Evolutionary conservation across 2,113 vertebrate species (phyloP), one percentile per base, ranked within the genome.

Genomic region (Gymnorhina tibicen): DNA sequence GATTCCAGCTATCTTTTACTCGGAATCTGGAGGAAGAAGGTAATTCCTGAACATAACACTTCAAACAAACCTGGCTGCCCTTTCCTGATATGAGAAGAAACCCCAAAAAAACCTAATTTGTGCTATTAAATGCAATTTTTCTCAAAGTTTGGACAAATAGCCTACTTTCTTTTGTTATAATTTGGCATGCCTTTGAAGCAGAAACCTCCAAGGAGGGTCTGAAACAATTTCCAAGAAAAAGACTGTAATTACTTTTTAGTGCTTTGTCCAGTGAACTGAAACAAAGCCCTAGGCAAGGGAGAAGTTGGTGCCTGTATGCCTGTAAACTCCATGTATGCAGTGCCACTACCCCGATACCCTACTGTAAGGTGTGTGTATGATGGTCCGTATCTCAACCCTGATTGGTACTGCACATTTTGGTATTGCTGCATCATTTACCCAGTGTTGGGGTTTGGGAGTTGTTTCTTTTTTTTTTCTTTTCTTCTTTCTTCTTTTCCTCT

Each of bases 191-290:
- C 23, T 93, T 85, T 94, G 89, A 95, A 94, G 66, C 67, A 73
- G 74, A 95, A 95, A 89, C n/a, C 91, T 93, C 89, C 78, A 72
- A 94, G 81, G 94, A 95, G 74, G 46, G 18, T 79, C 74, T 85
- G 81, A 93, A 93, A 89, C 70, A 85, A 76, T 94, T 94, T 93
- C 58, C 50, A 95, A 94, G 93, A 66, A 79, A 92, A 92, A 79
- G 41, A 49, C 52, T 76, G 89, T 87, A 95, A 95, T 94, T 92
- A 91, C 84, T 79, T 92, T 52, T 50, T 37, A 72, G 49, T 76
- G 41, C 69, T 74, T 85, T 87, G 41, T 89, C 82, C 77, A 53
- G 77, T 85, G 87, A 89, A 66, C 87, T 89, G 89, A 82, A 92
- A 72, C 70, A 82, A 89, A 82, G 74, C 89, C 87, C 16, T 10